phyloP scores from a whole-genome alignment of 2,113 vertebrate species.

The Takifugu flavidus region DNA sequence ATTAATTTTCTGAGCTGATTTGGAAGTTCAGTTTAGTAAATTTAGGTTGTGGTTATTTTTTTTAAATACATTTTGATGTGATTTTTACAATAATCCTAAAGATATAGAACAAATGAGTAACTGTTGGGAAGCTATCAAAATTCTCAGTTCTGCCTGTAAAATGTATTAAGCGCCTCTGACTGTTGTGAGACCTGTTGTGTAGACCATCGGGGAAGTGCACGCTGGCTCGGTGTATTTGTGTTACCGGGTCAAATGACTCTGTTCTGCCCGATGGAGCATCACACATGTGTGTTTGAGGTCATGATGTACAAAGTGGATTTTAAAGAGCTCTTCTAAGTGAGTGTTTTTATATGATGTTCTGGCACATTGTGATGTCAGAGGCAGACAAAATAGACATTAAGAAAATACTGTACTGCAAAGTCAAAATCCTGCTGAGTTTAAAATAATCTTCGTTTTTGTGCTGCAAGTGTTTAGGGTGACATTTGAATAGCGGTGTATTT shows the following conservation, averaged over 20 bases:
- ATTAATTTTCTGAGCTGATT: too few species aligned
- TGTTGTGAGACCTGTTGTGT: conserved; percentile 38
- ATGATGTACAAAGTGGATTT: conserved; percentile 7
- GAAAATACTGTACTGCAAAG: too few species aligned
- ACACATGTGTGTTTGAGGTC: not conserved
- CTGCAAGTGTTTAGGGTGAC: too few species aligned
- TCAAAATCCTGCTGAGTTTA: too few species aligned
- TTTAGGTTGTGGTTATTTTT: not conserved
- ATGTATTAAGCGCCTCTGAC: conserved; percentile 30
- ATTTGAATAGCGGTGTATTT: too few species aligned
- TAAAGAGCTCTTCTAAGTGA: conserved; percentile 23
- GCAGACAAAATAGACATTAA: too few species aligned
- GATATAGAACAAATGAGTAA: conserved; percentile 10
- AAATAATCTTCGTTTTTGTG: too few species aligned
- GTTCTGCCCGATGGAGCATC: conserved; percentile 24
- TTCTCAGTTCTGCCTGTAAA: conserved; percentile 34
- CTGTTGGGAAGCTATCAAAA: conserved; percentile 32
- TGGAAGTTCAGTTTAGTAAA: too few species aligned
- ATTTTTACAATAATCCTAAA: conserved; percentile 1
- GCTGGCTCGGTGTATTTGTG: conserved; percentile 26
- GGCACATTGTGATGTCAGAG: conserved; percentile 18
- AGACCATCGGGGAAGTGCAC: not conserved
- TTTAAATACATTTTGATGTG: conserved; percentile 1
- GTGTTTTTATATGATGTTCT: conserved; percentile 32
- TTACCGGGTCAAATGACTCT: conserved; percentile 22